These are phyloP conservation scores for Hippocampus mohnikei DNA, from an alignment of 2,113 vertebrate genomes.

Conservation along the genomic window DNA sequence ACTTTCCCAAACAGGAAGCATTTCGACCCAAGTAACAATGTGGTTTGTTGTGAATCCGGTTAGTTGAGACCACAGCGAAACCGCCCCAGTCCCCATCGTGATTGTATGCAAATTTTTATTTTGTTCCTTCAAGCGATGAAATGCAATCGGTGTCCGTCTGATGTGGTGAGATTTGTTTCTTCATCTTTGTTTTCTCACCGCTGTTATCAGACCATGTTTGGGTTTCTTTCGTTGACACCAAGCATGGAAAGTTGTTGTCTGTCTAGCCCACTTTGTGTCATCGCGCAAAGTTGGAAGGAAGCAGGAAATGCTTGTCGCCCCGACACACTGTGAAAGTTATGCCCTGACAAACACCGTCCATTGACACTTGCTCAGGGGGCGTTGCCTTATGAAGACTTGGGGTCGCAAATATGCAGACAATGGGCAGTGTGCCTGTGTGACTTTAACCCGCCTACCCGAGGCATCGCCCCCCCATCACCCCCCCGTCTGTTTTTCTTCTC, in stretches of 20 bases:
- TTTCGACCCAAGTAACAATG: slow-evolving; percentile 42
- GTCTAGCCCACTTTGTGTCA: slow-evolving; percentile 49
- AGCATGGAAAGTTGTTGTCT: slow-evolving; percentile 9
- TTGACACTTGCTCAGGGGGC: slow-evolving; percentile 55
- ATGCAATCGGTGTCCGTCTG: slow-evolving; percentile 30
- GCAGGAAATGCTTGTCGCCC: slow-evolving; percentile 61
- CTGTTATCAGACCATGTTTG: slow-evolving; percentile 29
- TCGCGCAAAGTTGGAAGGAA: slow-evolving; percentile 47
- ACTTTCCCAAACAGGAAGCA: slow-evolving; percentile 59
- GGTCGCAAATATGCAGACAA: slow-evolving; percentile 45
- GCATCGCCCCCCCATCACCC: slow-evolving; percentile 58
- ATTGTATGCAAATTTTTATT: slow-evolving; percentile 55
- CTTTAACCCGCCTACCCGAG: slow-evolving; percentile 53
- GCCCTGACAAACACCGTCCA: slow-evolving; percentile 49
- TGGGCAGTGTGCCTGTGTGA: slow-evolving; percentile 13
- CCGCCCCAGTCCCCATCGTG: slow-evolving; percentile 16
- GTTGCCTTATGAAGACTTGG: slow-evolving; percentile 32
- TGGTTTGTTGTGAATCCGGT: slow-evolving; percentile 50
- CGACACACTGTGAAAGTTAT: slow-evolving; percentile 39
- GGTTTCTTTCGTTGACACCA: slow-evolving; percentile 13
- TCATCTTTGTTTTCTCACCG: background rate
- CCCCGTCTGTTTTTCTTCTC: slow-evolving; percentile 61
- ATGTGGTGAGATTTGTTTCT: slow-evolving; percentile 15
- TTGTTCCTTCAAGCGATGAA: slow-evolving; percentile 44
- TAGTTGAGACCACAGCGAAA: slow-evolving; percentile 49